Evolutionary conservation across 2,888 invertebrate genomes (phyloP).

Genomic region (Chirona hameri): DNA sequence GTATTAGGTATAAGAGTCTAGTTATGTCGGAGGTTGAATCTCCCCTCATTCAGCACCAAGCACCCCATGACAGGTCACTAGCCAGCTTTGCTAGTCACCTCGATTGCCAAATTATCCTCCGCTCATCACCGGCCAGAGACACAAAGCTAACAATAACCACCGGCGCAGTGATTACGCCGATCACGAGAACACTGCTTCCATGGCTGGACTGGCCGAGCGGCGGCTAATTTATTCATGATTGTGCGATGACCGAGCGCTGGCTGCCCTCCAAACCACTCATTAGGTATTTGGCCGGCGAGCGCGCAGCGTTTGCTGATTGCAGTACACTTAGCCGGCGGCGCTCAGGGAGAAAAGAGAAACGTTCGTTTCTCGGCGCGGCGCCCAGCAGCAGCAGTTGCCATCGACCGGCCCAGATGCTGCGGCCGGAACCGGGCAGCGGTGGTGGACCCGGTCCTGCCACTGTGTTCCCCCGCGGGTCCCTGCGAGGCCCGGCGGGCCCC

Average conservation of each 20-base stretch:
- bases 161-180: no score
- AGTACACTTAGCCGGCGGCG: neutral
- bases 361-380: neutral
- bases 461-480: neutral
- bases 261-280: neutral
- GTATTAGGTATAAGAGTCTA: no score
- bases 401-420: neutral
- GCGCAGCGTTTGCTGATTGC: neutral
- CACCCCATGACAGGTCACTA: no score
- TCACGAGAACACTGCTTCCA: no score
- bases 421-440: neutral
- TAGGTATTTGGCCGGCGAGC: neutral
- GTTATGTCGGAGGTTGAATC: no score
- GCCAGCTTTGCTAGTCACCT: no score
- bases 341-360: neutral
- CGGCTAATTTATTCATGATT: slow-evolving; percentile 4
- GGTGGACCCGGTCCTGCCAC: neutral
- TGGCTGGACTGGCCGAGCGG: neutral
- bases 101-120: no score
- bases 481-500: no score
- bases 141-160: no score
- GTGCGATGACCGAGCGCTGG: slow-evolving; percentile 6
- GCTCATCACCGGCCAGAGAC: no score
- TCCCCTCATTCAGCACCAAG: no score
- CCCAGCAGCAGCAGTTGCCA: neutral